phyloP scores from a whole-genome alignment of 2,888 invertebrate species.

The Eustalomyia histrio region DNA sequence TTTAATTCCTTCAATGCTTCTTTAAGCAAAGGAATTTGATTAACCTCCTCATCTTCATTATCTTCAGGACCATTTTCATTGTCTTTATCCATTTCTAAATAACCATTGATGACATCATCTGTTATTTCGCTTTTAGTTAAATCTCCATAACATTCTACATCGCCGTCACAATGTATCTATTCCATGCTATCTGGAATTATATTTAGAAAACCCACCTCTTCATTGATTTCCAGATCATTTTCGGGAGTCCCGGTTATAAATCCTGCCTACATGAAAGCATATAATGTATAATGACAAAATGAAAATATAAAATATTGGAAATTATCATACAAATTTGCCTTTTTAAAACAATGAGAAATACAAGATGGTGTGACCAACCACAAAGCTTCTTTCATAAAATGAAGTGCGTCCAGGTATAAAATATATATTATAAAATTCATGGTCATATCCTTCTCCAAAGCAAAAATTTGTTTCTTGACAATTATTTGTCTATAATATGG shows the following conservation, averaged over 20 bases:
- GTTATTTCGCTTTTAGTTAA: constrained; percentile 44
- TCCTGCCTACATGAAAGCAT: constrained; percentile 2
- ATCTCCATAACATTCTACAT: constrained; percentile 45
- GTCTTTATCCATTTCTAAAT: not conserved
- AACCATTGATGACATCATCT: not conserved
- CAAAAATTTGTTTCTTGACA: constrained; percentile 54
- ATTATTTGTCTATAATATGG: constrained; percentile 62
- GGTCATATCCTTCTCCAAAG: constrained; percentile 51
- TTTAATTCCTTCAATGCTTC: constrained; percentile 21
- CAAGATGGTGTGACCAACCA: constrained; percentile 51
- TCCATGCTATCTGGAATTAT: not conserved
- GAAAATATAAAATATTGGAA: not conserved
- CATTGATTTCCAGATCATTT: not conserved
- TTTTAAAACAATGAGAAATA: constrained; percentile 62
- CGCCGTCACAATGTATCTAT: constrained; percentile 28
- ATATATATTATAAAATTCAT: constrained; percentile 62
- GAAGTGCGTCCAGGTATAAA: constrained; percentile 43
- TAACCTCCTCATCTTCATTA: constrained; percentile 17
- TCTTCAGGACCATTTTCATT: constrained; percentile 11
- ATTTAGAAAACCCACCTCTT: constrained; percentile 10
- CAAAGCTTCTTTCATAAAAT: constrained; percentile 57
- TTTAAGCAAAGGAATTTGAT: constrained; percentile 21
- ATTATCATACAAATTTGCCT: constrained; percentile 30
- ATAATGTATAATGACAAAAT: not conserved
- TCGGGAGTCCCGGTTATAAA: not conserved